These are phyloP conservation scores for Indicator indicator DNA, from an alignment of 2,113 vertebrate genomes.

Conservation along the genomic window DNA sequence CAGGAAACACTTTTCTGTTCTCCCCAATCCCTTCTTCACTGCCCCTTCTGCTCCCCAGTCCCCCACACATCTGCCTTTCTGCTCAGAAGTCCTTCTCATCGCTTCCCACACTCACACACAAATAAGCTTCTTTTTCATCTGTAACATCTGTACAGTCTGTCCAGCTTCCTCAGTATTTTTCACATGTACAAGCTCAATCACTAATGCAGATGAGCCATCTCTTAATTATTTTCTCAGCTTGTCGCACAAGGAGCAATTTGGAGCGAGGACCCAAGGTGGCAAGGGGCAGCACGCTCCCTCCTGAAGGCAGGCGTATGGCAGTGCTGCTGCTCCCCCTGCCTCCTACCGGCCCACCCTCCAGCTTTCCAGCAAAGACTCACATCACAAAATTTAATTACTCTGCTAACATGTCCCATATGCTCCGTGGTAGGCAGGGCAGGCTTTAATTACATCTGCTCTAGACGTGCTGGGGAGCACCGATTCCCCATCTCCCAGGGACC, in stretches of 20 bases:
- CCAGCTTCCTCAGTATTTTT: background rate
- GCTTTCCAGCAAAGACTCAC: slow-evolving; percentile 61
- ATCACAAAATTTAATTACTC: slow-evolving; percentile 78
- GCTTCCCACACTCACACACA: background rate
- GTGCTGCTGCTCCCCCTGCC: slow-evolving; percentile 32
- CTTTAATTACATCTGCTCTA: slow-evolving; percentile 68
- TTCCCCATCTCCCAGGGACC: background rate
- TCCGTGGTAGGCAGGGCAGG: slow-evolving; percentile 61
- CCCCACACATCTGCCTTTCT: background rate
- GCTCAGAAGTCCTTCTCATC: background rate
- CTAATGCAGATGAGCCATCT: slow-evolving; percentile 56
- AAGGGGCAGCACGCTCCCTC: background rate
- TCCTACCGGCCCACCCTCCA: slow-evolving; percentile 67
- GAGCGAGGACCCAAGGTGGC: background rate
- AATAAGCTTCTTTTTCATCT: background rate
- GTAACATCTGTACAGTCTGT: background rate
- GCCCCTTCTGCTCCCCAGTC: background rate
- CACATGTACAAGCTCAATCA: slow-evolving; percentile 9
- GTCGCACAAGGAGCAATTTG: slow-evolving; percentile 18
- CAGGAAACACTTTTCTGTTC: background rate
- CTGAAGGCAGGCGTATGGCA: background rate
- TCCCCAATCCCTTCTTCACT: background rate
- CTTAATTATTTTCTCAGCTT: slow-evolving; percentile 68
- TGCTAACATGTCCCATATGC: slow-evolving; percentile 75
- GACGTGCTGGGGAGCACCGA: slow-evolving; percentile 11